Base-by-base conservation (phyloP, 2,113 vertebrate genomes). In the Actenoides hombroni region DNA sequence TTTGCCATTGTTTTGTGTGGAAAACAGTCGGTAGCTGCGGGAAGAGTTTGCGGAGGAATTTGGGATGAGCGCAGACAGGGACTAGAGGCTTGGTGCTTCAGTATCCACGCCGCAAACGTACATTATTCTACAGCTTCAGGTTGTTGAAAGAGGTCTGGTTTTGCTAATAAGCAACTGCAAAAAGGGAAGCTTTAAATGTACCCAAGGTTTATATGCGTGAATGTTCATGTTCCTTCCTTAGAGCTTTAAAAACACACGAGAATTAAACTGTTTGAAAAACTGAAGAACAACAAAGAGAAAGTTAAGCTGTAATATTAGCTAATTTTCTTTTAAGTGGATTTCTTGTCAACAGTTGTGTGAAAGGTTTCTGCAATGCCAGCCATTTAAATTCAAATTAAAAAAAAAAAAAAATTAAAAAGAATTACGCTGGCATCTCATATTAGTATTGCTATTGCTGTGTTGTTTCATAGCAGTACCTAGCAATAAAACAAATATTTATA, bases 401-500 rank as follows among this genome's bases (percentile, higher is more conserved):
- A 84, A 29, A 26, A n/a, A 28, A 53, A 10, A 29, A 49, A 57
- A 40, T 40, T 56, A 40, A 70, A 76, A 29, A 75, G 46, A 80
- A 44, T 56, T 81, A 11, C 40, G 3, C 81, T 91, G 84, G 84
- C 92, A 92, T 82, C 82, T 65, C 10, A 29, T 35, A 4, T 51
- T n/a, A 35, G 53, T 31, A 24, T 83, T 90, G 15, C 53, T 63
- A 21, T 63, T 29, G 24, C 70, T 76, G 31, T 53, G 71, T 60
- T 73, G 67, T 92, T 35, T 51, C 83, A 68, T 23, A 49, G 84
- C 93, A 96, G 68, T 80, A 92, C 93, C 94, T 96, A 96, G 95
- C 94, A 95, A 95, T 96, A 77, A 84, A 51, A 28, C 91, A 97
- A 96, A 97, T 96, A 95, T 97, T 96, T 96, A 95, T n/a, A 33